phyloP scores from a whole-genome alignment of 2,888 invertebrate species.

The Lycocerus yunnanus region DNA sequence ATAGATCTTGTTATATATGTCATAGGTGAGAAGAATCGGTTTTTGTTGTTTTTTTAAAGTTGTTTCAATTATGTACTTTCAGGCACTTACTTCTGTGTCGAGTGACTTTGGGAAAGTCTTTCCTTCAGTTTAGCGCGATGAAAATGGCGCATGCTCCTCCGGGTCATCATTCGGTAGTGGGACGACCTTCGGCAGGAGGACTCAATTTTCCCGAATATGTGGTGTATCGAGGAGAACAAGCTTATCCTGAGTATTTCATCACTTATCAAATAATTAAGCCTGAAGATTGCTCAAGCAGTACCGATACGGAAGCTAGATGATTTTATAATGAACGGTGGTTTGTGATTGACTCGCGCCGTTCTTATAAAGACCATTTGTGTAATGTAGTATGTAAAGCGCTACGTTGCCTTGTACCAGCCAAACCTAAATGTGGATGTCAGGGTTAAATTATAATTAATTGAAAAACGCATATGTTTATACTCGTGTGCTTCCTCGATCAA shows the following conservation, averaged over 20 bases:
- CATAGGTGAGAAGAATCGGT: slow-evolving; percentile 70
- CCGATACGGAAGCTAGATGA: slow-evolving; percentile 52
- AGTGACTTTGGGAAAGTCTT: slow-evolving; percentile 93
- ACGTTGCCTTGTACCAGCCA: slow-evolving; percentile 48
- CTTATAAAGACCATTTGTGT: slow-evolving; percentile 44
- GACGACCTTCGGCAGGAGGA: slow-evolving; percentile 89
- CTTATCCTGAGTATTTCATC: slow-evolving; percentile 95
- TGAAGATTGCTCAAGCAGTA: slow-evolving; percentile 58
- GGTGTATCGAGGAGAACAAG: slow-evolving; percentile 95
- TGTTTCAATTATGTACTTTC: slow-evolving; percentile 41
- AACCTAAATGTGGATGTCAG: slow-evolving; percentile 50
- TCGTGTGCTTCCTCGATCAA: slow-evolving; percentile 12
- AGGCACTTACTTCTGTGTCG: slow-evolving; percentile 94
- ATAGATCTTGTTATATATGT: slow-evolving; percentile 92
- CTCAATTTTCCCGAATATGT: slow-evolving; percentile 95
- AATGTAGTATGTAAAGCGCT: slow-evolving; percentile 44
- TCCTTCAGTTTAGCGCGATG: slow-evolving; percentile 93
- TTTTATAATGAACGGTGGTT: slow-evolving; percentile 48
- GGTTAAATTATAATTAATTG: slow-evolving; percentile 27
- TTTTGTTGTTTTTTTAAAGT: neutral
- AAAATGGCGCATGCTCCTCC: slow-evolving; percentile 99
- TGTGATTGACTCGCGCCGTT: slow-evolving; percentile 40
- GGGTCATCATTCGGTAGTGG: slow-evolving; percentile 95
- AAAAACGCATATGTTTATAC: neutral
- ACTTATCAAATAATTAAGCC: slow-evolving; percentile 89